Conservation (phyloP, 2,797 vertebrate species). For the Pangasius larnaudii region DNA sequence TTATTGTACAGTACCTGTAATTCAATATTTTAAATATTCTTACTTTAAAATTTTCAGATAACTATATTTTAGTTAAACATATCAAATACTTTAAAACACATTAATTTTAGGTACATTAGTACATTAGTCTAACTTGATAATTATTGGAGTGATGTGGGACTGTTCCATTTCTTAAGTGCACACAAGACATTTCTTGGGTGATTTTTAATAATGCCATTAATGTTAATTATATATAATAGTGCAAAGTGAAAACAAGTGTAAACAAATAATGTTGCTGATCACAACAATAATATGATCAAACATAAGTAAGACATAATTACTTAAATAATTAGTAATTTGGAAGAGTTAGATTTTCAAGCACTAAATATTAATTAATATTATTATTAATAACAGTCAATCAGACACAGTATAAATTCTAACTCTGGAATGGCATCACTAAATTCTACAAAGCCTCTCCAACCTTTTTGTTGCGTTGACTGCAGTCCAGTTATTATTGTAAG, state of each 20-base stretch:
- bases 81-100: background rate
- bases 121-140: background rate
- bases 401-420: background rate
- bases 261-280: background rate
- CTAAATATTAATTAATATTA: background rate
- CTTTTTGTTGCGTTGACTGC: slow-evolving; percentile 15
- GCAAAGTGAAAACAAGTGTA: background rate
- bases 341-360: background rate
- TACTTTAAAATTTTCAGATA: too few species aligned
- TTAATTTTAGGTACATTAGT: background rate
- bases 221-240: background rate
- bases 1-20: background rate
- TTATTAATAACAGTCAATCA: background rate
- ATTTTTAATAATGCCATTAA: too few species aligned
- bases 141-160: too few species aligned
- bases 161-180: background rate
- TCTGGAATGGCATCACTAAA: background rate
- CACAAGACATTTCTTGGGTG: background rate
- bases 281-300: background rate
- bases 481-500: slow-evolving; percentile 16
- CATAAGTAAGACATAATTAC: background rate
- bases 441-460: background rate
- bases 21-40: background rate
- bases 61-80: background rate
- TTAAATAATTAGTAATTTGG: background rate